Conservation (phyloP, 1,140 invertebrate genomes). For the Popillia japonica region DNA sequence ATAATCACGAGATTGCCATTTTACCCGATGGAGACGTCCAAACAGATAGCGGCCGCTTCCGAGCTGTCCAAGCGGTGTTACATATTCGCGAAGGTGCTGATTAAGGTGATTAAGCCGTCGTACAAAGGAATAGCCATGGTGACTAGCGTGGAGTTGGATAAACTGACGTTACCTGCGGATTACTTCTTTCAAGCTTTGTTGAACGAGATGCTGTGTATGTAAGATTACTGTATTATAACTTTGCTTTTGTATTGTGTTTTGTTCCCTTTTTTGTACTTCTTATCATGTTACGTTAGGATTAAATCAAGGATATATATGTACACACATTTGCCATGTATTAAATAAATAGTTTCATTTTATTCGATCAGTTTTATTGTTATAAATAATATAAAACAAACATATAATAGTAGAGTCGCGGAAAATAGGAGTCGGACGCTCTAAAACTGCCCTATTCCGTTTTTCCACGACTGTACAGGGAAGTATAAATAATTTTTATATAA, state of each 20-base stretch:
- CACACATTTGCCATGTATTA: too few species aligned
- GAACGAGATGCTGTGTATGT: neutral
- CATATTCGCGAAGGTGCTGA: neutral
- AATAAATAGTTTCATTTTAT: too few species aligned
- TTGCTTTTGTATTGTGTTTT: neutral
- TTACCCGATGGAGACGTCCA: neutral
- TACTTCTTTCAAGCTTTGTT: neutral
- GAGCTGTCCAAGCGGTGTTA: conserved; percentile 21
- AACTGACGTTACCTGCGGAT: neutral
- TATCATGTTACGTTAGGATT: neutral
- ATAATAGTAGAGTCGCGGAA: too few species aligned
- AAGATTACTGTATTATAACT: neutral
- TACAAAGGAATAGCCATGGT: neutral
- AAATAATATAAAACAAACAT: neutral
- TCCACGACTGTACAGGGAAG: too few species aligned
- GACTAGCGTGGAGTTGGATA: neutral
- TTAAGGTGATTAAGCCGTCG: neutral
- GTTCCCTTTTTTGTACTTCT: neutral
- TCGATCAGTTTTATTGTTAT: neutral
- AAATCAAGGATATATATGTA: too few species aligned
- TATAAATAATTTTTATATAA: too few species aligned
- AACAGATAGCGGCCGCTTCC: neutral
- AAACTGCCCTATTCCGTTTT: too few species aligned
- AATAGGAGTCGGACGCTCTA: too few species aligned
- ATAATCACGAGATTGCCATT: conserved; percentile 9